These are phyloP conservation scores for Scortum barcoo DNA, from an alignment of 2,113 vertebrate genomes.

Conservation along the genomic window DNA sequence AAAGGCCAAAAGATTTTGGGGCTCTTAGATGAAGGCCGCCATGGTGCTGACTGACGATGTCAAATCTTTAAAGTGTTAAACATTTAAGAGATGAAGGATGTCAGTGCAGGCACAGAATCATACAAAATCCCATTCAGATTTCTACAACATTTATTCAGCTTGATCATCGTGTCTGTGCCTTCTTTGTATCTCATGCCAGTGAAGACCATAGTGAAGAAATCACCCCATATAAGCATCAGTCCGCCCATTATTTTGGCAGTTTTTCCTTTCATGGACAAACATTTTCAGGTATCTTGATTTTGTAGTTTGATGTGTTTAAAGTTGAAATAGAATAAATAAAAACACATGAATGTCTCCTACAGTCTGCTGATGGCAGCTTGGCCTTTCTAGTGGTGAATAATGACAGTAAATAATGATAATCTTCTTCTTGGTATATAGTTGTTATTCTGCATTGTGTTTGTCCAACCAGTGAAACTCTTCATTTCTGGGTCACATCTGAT, in stretches of 20 bases:
- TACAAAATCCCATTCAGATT: slow-evolving; percentile 9
- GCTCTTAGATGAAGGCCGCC: background rate
- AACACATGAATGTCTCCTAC: background rate
- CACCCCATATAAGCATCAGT: background rate
- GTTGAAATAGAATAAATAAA: background rate
- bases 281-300: background rate
- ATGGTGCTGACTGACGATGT: background rate
- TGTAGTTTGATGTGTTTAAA: background rate
- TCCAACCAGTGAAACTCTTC: slow-evolving; percentile 41
- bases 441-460: slow-evolving; percentile 35
- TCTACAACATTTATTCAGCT: background rate
- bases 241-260: background rate
- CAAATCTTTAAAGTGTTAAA: background rate
- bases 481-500: background rate
- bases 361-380: background rate
- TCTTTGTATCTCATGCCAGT: background rate
- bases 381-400: slow-evolving; percentile 57
- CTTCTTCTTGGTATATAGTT: slow-evolving; percentile 47
- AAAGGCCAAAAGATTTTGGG: slow-evolving; percentile 31
- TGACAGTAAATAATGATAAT: slow-evolving; percentile 24
- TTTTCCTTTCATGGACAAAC: background rate
- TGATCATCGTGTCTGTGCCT: background rate
- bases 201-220: background rate
- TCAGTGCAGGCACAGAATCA: background rate
- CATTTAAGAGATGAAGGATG: background rate